phyloP scores from a whole-genome alignment of 1,140 invertebrate species.

The Drosophila insularis region DNA sequence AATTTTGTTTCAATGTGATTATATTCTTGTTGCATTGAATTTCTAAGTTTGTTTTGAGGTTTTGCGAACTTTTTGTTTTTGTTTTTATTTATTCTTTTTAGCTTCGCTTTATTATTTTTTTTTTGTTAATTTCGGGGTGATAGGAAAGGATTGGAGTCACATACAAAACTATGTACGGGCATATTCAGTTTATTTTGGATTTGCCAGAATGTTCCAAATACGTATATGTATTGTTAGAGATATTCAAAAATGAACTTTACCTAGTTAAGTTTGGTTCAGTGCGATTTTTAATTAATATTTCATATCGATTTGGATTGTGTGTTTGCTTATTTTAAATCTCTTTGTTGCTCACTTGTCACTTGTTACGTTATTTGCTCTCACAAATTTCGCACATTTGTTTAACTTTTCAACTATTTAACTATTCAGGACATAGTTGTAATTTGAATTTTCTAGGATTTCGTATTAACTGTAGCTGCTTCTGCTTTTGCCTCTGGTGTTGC shows the following conservation, averaged over 20 bases:
- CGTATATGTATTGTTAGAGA: constrained; percentile 30
- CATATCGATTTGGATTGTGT: constrained; percentile 10
- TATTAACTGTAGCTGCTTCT: constrained; percentile 11
- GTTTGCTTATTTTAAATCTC: constrained; percentile 5
- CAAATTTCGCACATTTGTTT: not conserved
- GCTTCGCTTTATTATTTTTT: not conserved
- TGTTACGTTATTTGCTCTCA: constrained; percentile 20
- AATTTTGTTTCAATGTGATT: constrained; percentile 67
- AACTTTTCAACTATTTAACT: not conserved
- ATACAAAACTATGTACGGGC: constrained; percentile 10
- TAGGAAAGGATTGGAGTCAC: constrained; percentile 25
- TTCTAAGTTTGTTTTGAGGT: constrained; percentile 45
- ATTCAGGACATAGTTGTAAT: not conserved
- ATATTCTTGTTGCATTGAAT: constrained; percentile 82
- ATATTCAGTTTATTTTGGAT: not conserved
- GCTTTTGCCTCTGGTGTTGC: constrained; percentile 29
- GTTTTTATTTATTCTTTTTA: constrained; percentile 16
- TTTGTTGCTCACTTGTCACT: constrained; percentile 27
- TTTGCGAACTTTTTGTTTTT: constrained; percentile 22
- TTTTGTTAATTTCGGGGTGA: not conserved
- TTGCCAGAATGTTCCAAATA: constrained; percentile 25
- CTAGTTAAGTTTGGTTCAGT: constrained; percentile 53
- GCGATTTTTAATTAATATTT: constrained; percentile 5
- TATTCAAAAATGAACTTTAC: constrained; percentile 64
- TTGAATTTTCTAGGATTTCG: constrained; percentile 6